phyloP scores from a whole-genome alignment of 2,888 invertebrate genomes.

The Junonia oenone region DNA sequence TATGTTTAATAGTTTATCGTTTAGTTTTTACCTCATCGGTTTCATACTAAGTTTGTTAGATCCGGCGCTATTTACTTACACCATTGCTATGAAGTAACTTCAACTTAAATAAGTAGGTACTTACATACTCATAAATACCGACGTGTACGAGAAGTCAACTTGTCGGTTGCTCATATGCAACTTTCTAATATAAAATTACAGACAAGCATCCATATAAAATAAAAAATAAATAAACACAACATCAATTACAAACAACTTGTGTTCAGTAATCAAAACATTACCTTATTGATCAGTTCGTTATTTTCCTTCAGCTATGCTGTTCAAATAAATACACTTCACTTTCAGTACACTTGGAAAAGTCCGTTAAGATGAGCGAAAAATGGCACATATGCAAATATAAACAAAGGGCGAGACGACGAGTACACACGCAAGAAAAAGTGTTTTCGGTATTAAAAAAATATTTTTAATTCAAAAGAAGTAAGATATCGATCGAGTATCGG shows the following conservation, averaged over 20 bases:
- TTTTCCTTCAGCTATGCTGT: conserved; percentile 48
- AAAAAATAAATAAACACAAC: conserved; percentile 3
- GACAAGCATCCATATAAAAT: conserved; percentile 24
- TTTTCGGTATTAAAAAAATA: conserved; percentile 12
- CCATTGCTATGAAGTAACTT: conserved; percentile 64
- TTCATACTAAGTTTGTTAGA: conserved; percentile 15
- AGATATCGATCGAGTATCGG: conserved; percentile 11
- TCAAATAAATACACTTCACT: conserved; percentile 65
- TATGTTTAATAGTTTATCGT: conserved; percentile 28
- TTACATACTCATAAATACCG: conserved; percentile 53
- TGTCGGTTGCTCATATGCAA: conserved; percentile 65
- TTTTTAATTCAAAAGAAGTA: not conserved
- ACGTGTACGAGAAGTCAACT: conserved; percentile 60
- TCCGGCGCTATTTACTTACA: conserved; percentile 41
- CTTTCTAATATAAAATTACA: conserved; percentile 67
- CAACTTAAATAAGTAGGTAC: conserved; percentile 61
- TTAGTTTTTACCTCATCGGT: conserved; percentile 13
- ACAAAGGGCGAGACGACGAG: conserved; percentile 38
- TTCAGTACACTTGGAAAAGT: conserved; percentile 55
- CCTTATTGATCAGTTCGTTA: conserved; percentile 60
- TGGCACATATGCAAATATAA: conserved; percentile 45
- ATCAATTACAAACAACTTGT: not conserved
- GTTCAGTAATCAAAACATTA: conserved; percentile 34
- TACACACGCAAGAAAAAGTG: conserved; percentile 40
- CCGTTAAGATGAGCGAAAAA: conserved; percentile 38